These are phyloP conservation scores for Xestia xanthographa DNA, from an alignment of 2,888 invertebrate genomes.

Conservation along the genomic window DNA sequence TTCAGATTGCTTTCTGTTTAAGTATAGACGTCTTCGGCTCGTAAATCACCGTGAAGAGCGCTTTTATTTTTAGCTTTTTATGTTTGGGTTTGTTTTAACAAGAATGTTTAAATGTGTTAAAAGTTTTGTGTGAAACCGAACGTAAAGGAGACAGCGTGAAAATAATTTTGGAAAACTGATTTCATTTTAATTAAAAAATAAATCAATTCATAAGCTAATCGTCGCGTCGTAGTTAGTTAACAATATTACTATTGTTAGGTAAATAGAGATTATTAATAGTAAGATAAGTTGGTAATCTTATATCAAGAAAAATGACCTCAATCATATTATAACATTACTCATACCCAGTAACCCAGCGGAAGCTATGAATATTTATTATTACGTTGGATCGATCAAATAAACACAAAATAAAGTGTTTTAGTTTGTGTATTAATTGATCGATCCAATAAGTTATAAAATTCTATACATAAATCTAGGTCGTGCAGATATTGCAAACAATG, in stretches of 20 bases:
- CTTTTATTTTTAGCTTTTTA: slow-evolving; percentile 49
- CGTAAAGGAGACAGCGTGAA: slow-evolving; percentile 20
- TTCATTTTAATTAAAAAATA: neutral
- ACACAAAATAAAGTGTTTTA: slow-evolving; percentile 16
- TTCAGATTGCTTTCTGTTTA: slow-evolving; percentile 47
- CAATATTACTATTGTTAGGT: neutral
- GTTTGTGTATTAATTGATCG: no score
- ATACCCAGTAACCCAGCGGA: slow-evolving; percentile 17
- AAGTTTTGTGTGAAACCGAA: slow-evolving; percentile 55
- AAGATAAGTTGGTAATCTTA: neutral
- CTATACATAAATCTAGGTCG: slow-evolving; percentile 68
- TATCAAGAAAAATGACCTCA: slow-evolving; percentile 9
- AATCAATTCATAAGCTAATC: neutral
- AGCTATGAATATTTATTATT: slow-evolving; percentile 26
- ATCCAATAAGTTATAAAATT: slow-evolving; percentile 10
- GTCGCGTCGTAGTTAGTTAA: neutral
- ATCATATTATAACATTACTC: slow-evolving; percentile 18
- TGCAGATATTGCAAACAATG: slow-evolving; percentile 76
- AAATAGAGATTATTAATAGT: neutral
- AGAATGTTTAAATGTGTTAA: slow-evolving; percentile 30
- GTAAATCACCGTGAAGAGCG: slow-evolving; percentile 47
- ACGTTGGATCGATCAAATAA: slow-evolving; percentile 1
- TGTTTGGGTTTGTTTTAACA: slow-evolving; percentile 42
- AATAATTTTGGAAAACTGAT: neutral
- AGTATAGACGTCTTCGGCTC: slow-evolving; percentile 38